Evolutionary conservation across 2,113 vertebrate species (phyloP), one percentile per base, ranked within the genome.

Genomic region (Protobothrops flavoviridis): DNA sequence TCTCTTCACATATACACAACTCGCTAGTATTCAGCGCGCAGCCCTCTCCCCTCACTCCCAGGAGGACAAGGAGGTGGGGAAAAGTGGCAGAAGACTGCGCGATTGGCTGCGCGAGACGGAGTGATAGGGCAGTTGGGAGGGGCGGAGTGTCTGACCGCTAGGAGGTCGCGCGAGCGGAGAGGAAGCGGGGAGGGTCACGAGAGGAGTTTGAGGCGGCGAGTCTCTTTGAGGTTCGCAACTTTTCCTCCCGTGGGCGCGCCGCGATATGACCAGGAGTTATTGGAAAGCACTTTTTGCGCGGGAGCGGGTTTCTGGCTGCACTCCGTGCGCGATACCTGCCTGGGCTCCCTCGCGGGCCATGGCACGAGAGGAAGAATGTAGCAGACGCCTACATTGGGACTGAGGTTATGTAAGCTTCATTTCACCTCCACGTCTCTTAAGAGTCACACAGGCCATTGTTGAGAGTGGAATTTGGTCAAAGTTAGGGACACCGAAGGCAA

Each of bases 101-200:
- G 94, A 97, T 96, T 97, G 97, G 97, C 96, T 95, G 94, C 0
- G 3, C 24, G 85, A n/a, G 29, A 8, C 43, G 61, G 96, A 96
- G 93, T 69, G 96, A 88, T 94, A 90, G 91, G 87, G 92, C 87
- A 90, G 91, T n/a, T 9, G 23, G 52, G 52, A 20, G 52, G 48
- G 92, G 61, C 52, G 91, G 89, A 86, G 87, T 24, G 13, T 2
- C 86, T 8, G 91, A 53, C 91, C 64, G n/a, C 5, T 13, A 89
- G 93, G 94, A 7, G 95, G 94, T 86, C 92, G 23, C 0, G 0
- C 1, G 0, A 10, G 12, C 53, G 3, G 45, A 0, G 43, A 29
- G 89, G 57, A 9, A 23, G 45, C 0, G 21, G 24, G 48, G 86
- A 20, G 15, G 17, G 50, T 23, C 39, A 23, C 33, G 39, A 85